These are phyloP conservation scores for Colaptes auratus DNA, from an alignment of 2,113 vertebrate species.

Conservation along the genomic window DNA sequence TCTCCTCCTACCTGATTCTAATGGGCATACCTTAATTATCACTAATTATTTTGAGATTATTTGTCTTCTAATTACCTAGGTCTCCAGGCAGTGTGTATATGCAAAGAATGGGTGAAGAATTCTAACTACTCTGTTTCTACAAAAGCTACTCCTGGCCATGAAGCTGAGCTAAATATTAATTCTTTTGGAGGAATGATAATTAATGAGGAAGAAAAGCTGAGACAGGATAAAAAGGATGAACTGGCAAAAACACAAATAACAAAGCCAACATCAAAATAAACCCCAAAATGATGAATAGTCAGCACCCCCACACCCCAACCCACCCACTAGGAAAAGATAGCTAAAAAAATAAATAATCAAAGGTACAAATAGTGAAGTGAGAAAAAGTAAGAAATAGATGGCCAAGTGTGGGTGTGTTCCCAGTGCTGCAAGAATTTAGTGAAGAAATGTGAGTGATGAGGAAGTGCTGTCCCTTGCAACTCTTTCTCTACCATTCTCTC, in stretches of 20 bases:
- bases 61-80: not conserved
- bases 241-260: not conserved
- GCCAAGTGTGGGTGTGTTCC: not conserved
- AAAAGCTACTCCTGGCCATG: not conserved
- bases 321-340: not conserved
- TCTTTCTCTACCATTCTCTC: not conserved
- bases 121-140: not conserved
- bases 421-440: not conserved
- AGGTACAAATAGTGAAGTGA: not conserved
- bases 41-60: slow-evolving; percentile 18
- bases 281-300: not conserved
- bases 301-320: not conserved
- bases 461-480: not conserved
- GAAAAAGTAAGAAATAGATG: not conserved
- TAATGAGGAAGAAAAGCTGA: not conserved
- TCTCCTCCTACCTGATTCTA: not conserved
- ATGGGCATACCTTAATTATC: not conserved
- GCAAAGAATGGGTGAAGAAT: not conserved
- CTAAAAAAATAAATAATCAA: not conserved
- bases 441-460: not conserved
- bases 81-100: not conserved
- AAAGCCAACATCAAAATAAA: too few relatives aligned
- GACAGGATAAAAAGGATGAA: not conserved
- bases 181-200: not conserved
- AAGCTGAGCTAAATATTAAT: not conserved